These are phyloP conservation scores for Uria lomvia DNA, from an alignment of 2,113 vertebrate genomes.

Conservation along the genomic window DNA sequence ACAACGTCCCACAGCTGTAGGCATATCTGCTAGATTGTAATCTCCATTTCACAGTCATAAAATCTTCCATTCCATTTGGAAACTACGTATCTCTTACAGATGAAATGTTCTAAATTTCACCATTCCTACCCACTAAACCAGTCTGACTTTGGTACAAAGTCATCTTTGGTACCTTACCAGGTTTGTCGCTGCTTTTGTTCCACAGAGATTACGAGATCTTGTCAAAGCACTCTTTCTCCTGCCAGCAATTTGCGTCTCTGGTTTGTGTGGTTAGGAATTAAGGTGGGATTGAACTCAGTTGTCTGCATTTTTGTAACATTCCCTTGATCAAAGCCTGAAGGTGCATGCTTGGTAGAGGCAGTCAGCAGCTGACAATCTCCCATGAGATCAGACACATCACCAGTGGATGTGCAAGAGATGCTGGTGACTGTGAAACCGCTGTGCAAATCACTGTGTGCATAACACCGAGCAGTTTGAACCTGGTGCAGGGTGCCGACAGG, in stretches of 20 bases:
- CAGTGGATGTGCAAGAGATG: not conserved
- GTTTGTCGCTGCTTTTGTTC: not conserved
- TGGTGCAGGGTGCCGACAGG: not conserved
- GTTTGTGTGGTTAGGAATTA: not conserved
- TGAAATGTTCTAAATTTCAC: not conserved
- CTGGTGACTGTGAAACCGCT: not conserved
- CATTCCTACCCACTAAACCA: not conserved
- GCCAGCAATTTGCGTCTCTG: not conserved
- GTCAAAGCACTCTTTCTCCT: not conserved
- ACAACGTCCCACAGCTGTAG: not conserved
- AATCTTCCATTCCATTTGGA: not conserved
- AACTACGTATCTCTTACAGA: not conserved
- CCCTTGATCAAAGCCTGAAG: not conserved
- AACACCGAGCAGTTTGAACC: not conserved
- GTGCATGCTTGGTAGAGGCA: fast-evolving
- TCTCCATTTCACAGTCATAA: not conserved
- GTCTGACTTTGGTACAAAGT: not conserved
- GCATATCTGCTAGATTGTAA: not conserved
- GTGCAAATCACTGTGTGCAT: fast-evolving
- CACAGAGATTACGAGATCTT: not conserved
- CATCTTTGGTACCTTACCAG: not conserved
- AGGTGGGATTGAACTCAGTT: not conserved
- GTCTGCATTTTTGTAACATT: not conserved
- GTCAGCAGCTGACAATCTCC: not conserved
- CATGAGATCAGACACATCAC: not conserved